A percentile compares a stretch with the other conserved stretches of the same genome.
Evolutionary conservation across 2,113 vertebrate species (phyloP).

Genomic region (Lichenostomus cassidix): DNA sequence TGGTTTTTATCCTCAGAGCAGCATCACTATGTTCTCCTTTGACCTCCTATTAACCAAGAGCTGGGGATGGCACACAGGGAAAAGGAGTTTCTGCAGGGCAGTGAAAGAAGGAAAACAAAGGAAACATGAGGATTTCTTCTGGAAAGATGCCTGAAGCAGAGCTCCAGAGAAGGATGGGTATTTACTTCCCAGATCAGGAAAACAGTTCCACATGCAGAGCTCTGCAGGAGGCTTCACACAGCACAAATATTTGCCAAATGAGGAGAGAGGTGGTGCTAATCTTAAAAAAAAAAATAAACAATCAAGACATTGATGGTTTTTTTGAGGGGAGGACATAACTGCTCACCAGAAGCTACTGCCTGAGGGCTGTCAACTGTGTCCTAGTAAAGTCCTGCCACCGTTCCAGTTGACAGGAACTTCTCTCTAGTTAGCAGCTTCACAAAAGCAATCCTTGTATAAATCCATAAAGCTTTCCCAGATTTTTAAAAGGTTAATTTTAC

Average conservation of each 20-base stretch:
- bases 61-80: not conserved
- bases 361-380: conserved; percentile 58
- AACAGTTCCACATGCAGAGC: not conserved
- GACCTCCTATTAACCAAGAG: not conserved
- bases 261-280: not conserved
- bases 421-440: conserved; percentile 45
- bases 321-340: not conserved
- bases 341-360: conserved; percentile 41
- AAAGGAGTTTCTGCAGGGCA: not conserved
- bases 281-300: not conserved
- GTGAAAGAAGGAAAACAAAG: not conserved
- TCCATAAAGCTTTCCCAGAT: conserved; percentile 63
- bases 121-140: not conserved
- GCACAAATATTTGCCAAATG: not conserved
- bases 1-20: not conserved
- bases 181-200: not conserved
- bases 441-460: conserved; percentile 19
- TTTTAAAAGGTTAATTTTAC: conserved; percentile 52
- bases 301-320: not conserved
- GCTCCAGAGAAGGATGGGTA: not conserved
- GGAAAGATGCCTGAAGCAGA: not conserved
- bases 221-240: not conserved
- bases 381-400: conserved; percentile 54
- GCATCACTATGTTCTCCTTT: not conserved
- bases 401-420: conserved; percentile 20